Percentiles rank a stretch among this genome's conserved stretches.
These are phyloP conservation scores for Chinchilla lanigera DNA, from an alignment of 2,113 vertebrate species.

Conservation along the genomic window DNA sequence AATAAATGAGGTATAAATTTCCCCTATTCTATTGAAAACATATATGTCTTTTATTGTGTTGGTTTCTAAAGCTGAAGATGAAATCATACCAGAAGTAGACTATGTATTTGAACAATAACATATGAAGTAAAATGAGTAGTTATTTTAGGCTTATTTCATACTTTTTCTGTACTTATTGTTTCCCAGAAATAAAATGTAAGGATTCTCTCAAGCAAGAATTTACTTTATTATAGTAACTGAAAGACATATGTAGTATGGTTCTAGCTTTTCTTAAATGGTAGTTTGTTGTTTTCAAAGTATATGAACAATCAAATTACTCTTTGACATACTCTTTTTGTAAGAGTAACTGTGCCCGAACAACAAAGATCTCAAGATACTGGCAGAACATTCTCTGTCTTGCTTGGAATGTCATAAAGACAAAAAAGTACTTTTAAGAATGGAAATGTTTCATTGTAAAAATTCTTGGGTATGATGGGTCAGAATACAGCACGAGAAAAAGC, in stretches of 20 bases:
- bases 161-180: slow-evolving; percentile 26
- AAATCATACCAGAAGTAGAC: slow-evolving; percentile 53
- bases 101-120: neutral
- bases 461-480: neutral
- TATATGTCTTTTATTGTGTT: neutral
- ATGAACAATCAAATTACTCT: neutral
- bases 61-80: slow-evolving; percentile 11
- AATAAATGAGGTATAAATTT: slow-evolving; percentile 35
- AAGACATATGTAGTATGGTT: neutral
- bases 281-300: neutral
- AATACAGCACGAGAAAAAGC: neutral
- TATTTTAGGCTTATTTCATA: neutral
- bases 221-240: neutral
- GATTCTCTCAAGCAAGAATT: neutral
- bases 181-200: neutral
- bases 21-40: slow-evolving; percentile 28
- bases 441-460: neutral
- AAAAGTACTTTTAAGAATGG: neutral
- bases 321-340: neutral
- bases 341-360: neutral
- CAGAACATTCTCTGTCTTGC: neutral
- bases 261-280: neutral
- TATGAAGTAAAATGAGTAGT: neutral
- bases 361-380: neutral
- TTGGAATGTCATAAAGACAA: neutral